Base-by-base conservation (phyloP, 2,113 vertebrate genomes). In the Emydura subglobosa region DNA sequence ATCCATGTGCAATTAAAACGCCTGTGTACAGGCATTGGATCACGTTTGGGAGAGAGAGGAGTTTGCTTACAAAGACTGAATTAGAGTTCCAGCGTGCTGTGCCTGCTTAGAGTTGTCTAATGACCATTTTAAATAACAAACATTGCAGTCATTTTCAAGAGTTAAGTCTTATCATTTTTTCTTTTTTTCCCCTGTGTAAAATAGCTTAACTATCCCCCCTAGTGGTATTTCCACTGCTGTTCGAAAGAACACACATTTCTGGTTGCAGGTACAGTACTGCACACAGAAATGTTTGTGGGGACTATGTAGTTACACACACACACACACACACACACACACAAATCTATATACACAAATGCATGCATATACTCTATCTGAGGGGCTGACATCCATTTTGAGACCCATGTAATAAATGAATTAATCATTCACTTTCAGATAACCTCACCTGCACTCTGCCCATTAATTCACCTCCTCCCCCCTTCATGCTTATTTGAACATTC, bases 201-300 rank as follows among this genome's bases (percentile, higher is more conserved):
- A 94, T 82, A 92, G 97, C 88, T 93, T 95, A 79, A 90, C 95
- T 80, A 98, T 95, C 80, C 97, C 98, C 94, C 96, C 95, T 88
- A 87, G 87, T 29, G 90, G 72, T 53, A 88, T 90, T 59, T n/a
- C 68, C 76, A 5, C 65, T 11, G 65, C 61, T 85, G 59, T 91
- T 95, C 79, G 39, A 39, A 74, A 5, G 74, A 84, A 85, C 31
- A 85, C 54, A n/a, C 47, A 29, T 87, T 55, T 44, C 34, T 61
- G 29, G 17, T 31, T 80, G 57, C 55, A 85, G 42, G 31, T 47
- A 22, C 19, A 85, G 55, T 10, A 65, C 13, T 24, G 29, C 61
- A 65, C 59, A 65, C 55, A 68, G 57, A 47, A 68, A n/a, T 34
- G 16, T 68, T 22, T 72, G 65, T 50, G 44, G 47, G 50, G n/a